Base-by-base conservation (phyloP, 2,113 vertebrate genomes). In the western clawed frog (Xenopus tropicalis) region DNA sequence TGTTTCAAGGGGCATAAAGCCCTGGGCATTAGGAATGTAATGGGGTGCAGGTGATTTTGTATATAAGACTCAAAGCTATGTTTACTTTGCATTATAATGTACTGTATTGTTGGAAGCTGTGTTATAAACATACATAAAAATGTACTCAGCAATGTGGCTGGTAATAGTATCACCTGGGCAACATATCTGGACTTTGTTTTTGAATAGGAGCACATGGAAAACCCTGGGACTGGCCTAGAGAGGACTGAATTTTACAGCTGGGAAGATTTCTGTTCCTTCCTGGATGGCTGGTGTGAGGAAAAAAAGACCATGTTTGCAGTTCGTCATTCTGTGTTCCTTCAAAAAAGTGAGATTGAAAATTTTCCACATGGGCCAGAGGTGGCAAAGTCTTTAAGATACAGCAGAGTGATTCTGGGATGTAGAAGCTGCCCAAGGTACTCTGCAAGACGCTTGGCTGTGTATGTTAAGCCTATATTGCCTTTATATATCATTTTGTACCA, bases 201-300 rank as follows among this genome's bases (percentile, higher is more conserved):
- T 59, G 57, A 21, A 1, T 59, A 59, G 57, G 57, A 3, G 3
- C 8, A 23, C 22, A 23, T 21, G 23, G 57, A 59, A 23, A 59
- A 16, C 57, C 5, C 11, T 23, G 14, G 2, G 21, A 13, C 9
- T 23, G 57, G 14, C 4, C 57, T 59, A 21, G 57, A 24, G 11
- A 23, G 57, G 11, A 59, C 13, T 23, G 57, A 59, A 59, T 59
- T 59, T 17, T 23, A 59, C 57, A 59, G 57, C 22, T 59, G 57
- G 57, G 22, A 14, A 1, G 57, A 59, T 11, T 59, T 59, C 21
- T 59, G 57, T 59, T 59, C 22, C 22, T 59, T 59, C 57, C 57
- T 59, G 57, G 57, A 59, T 59, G 11, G 21, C 22, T 59, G 57
- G 57, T 59, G 57, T 59, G 57, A 59, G 21, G 57, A 22, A 16